Evolutionary conservation across 2,888 invertebrate genomes (phyloP).

Genomic region (Malachius bipustulatus): DNA sequence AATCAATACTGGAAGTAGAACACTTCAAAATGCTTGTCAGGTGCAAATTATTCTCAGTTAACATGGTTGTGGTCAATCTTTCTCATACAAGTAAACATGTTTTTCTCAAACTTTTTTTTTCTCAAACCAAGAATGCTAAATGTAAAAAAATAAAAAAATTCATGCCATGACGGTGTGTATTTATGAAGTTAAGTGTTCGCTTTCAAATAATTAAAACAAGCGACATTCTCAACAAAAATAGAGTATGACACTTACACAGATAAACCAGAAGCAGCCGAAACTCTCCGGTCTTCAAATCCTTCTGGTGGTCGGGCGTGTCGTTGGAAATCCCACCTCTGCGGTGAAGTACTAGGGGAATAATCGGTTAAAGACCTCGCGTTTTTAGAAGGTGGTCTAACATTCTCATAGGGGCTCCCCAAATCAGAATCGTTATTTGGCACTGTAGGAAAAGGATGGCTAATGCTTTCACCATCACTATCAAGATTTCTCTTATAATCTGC

Average conservation of each 20-base stretch:
- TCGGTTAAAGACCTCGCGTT: conserved; percentile 37
- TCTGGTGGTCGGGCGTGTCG: conserved; percentile 39
- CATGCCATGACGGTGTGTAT: too few species aligned
- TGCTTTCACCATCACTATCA: conserved; percentile 36
- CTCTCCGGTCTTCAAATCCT: conserved; percentile 41
- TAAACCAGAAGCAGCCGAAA: conserved; percentile 46
- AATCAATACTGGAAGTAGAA: too few species aligned
- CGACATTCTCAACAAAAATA: neutral
- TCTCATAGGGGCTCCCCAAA: conserved; percentile 52
- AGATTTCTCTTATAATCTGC: conserved; percentile 26
- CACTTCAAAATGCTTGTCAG: too few species aligned
- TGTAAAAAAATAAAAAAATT: too few species aligned
- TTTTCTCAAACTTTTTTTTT: too few species aligned
- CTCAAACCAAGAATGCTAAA: too few species aligned
- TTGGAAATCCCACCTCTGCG: conserved; percentile 43
- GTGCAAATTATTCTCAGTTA: too few species aligned
- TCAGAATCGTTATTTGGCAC: conserved; percentile 49
- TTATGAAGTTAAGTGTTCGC: too few species aligned
- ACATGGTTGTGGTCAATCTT: too few species aligned
- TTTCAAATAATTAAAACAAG: neutral
- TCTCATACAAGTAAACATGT: too few species aligned
- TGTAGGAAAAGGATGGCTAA: conserved; percentile 48
- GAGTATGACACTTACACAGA: conserved; percentile 49
- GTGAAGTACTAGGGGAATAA: conserved; percentile 44
- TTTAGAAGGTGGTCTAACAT: conserved; percentile 42